Base-by-base conservation (phyloP, 1,140 invertebrate species). In the Radopholus similis region DNA sequence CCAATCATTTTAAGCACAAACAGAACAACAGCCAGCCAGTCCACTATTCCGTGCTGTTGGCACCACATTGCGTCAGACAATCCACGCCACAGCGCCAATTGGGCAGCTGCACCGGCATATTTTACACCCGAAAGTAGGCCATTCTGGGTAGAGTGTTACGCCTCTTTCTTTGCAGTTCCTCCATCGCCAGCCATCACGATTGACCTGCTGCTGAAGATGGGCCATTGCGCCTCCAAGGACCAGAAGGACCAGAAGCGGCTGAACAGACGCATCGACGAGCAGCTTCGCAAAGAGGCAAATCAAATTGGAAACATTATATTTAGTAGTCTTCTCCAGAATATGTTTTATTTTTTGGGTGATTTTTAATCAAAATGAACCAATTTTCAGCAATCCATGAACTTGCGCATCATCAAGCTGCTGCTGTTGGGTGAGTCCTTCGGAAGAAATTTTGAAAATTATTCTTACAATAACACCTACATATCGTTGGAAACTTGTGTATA, bases 201-300 rank as follows among this genome's bases (percentile, higher is more conserved):
- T n/a, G n/a, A n/a, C n/a, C n/a, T n/a, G n/a, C n/a, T n/a, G n/a
- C n/a, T n/a, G n/a, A 68, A 56, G 21, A 83, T 83, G 81, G 79
- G 78, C 49, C 77, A 82, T 40, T 81, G 79, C 60, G 64, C 81
- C 11, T 80, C 76, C 26, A 78, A 82, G 62, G 79, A 81, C 56
- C 74, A 83, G 42, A 81, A 81, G 57, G 81, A 81, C 38, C 79
- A 79, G 63, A 82, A 83, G 55, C 71, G 72, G 35, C 69, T 77
- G 26, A 81, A 82, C 63, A 63, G 79, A 32, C 54, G 72, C 35
- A 81, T 81, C 54, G 79, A 81, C 49, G 79, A 81, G 32, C 81
- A 83, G 60, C 76, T 81, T 35, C 66, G 72, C 21, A 82, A 83
- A 64, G 79, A 83, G 37, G 63, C 42, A 58, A 18, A 15, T 49